A percentile compares a stretch with the other conserved stretches of the same genome.
These are phyloP conservation scores for Hemicrepidius hirtus DNA, from an alignment of 2,888 invertebrate genomes.

Conservation along the genomic window DNA sequence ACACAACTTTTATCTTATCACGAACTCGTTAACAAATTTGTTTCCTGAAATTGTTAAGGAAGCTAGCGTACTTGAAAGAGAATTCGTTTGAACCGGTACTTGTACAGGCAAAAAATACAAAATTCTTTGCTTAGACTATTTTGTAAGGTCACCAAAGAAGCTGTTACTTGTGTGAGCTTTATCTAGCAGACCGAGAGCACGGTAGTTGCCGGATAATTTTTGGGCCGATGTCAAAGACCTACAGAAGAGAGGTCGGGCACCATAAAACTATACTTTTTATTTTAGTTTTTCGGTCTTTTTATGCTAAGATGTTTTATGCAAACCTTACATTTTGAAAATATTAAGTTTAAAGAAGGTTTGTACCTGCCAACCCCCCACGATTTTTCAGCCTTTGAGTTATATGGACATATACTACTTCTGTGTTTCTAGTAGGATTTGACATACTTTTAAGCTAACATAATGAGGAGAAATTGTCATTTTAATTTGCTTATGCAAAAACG, in stretches of 20 bases:
- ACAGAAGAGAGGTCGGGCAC: slow-evolving; percentile 39
- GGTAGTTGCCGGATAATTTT: slow-evolving; percentile 45
- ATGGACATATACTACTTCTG: not conserved
- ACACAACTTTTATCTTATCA: slow-evolving; percentile 9
- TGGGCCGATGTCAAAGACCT: slow-evolving; percentile 51
- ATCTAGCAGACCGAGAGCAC: slow-evolving; percentile 34
- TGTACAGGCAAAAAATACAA: slow-evolving; percentile 29
- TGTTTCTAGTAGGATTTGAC: not conserved
- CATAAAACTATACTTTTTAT: slow-evolving; percentile 46
- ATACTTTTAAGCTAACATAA: not conserved
- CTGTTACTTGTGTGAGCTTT: slow-evolving; percentile 44
- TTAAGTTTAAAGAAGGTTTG: not conserved
- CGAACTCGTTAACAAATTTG: not conserved
- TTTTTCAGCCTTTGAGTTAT: too few species aligned
- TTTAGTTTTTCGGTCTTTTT: slow-evolving; percentile 35
- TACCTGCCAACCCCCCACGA: too few species aligned
- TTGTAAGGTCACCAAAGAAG: slow-evolving; percentile 44
- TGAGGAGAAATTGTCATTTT: slow-evolving; percentile 7
- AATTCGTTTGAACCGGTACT: too few species aligned
- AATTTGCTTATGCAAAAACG: not conserved
- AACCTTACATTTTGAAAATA: slow-evolving; percentile 16
- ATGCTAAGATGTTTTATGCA: slow-evolving; percentile 34
- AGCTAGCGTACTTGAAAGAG: not conserved
- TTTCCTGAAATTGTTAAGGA: not conserved
- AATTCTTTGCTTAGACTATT: slow-evolving; percentile 37